Conservation (phyloP, 2,797 vertebrate species). For the Hafferia zeledoni region DNA sequence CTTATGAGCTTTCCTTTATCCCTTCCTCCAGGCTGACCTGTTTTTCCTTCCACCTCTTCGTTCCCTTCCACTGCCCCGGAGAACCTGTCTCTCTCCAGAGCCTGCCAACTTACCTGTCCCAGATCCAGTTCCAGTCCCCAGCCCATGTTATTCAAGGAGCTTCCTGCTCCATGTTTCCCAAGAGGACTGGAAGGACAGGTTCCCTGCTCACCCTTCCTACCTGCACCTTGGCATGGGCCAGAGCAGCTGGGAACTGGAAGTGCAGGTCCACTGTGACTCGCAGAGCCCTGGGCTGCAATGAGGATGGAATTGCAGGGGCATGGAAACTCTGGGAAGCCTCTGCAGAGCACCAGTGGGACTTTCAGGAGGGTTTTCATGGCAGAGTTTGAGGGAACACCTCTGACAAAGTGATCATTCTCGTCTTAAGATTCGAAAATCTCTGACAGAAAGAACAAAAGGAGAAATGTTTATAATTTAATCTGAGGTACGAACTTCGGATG, state of each 20-base stretch:
- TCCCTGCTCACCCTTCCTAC: not conserved
- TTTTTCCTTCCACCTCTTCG: not conserved
- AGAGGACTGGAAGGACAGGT: constrained; percentile 43
- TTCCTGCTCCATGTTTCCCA: not conserved
- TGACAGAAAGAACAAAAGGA: not conserved
- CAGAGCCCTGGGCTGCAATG: not conserved
- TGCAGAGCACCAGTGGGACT: fast-evolving
- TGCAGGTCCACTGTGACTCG: not conserved
- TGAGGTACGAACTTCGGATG: not conserved
- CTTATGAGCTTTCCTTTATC: not conserved
- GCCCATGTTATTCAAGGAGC: not conserved
- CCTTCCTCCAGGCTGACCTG: not conserved
- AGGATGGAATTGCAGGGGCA: not conserved
- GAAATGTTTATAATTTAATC: not conserved
- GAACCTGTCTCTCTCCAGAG: not conserved
- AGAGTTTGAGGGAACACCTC: not conserved
- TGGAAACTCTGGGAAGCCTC: fast-evolving
- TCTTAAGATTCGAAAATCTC: not conserved
- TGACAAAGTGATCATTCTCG: not conserved
- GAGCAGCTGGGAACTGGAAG: not conserved
- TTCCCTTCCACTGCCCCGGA: not conserved
- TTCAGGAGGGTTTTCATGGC: not conserved
- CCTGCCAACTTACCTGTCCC: not conserved
- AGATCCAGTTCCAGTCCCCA: fast-evolving
- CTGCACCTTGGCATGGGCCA: not conserved